Base-by-base conservation (phyloP, 2,113 vertebrate genomes). In the Odontesthes bonariensis region DNA sequence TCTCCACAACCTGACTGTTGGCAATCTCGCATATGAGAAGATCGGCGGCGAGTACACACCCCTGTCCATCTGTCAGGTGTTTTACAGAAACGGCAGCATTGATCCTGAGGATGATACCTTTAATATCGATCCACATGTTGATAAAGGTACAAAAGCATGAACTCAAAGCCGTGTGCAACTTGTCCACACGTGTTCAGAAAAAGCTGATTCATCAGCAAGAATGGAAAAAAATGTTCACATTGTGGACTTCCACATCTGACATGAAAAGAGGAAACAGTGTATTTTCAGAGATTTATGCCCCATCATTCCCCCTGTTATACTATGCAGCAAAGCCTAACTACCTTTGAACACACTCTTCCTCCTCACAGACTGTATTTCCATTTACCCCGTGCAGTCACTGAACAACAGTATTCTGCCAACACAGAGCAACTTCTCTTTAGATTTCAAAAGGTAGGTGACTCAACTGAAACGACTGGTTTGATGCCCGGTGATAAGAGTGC, bases 391-490 rank as follows among this genome's bases (percentile, higher is more conserved):
- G 46, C 82, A 68, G 8, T 68, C 67, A 0, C 56, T 93, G 35
- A 68, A 88, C 64, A 86, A 85, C 61, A 27, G 76, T 62, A 89
- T 82, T 27, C 57, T 83, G 52, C 81, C 88, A 52, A 83, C 91
- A 33, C 86, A 77, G 10, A 66, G 94, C 72, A 98, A 97, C 88
- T 87, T 97, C 74, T 95, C 94, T 7, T 88, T 99, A 86, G 95
- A 99, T 88, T 98, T 99, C 79, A 94, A 95, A 90, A 97, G 96
- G 98, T 99, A 96, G 96, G 97, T 98, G 71, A 95, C 42, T 27
- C 14, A 77, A 55, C 51, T 76, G 8, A 79, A 69, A 75, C 17
- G 11, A 40, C 33, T 32, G 40, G 31, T 69, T 60, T 61, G 5
- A 19, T 38, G 22, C 11, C 7, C 1, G 35, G 1, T 8, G 12